Conservation (phyloP, 2,113 vertebrate species). For the Marmota monax region DNA sequence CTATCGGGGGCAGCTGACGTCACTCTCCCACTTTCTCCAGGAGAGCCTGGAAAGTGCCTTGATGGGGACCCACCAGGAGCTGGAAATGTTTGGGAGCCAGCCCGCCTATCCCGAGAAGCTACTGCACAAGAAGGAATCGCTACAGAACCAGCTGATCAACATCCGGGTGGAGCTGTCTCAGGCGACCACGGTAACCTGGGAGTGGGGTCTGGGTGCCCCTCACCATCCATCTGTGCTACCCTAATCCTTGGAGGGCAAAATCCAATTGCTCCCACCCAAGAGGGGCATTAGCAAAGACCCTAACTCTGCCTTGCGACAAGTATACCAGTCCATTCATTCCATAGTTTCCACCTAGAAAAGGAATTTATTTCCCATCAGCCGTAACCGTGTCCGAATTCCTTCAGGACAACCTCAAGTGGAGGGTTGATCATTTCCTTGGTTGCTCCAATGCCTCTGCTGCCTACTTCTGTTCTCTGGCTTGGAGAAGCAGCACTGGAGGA, state of each 20-base stretch:
- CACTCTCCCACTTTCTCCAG: conserved; percentile 81
- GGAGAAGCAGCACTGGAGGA: not conserved
- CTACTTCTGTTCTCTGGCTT: not conserved
- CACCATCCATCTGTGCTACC: not conserved
- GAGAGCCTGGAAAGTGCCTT: conserved; percentile 96
- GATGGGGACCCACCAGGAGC: conserved; percentile 96
- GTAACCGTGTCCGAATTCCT: accelerated
- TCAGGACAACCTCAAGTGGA: accelerated
- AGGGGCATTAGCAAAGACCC: not conserved
- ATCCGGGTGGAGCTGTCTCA: conserved; percentile 97
- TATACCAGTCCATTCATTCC: accelerated
- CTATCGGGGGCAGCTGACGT: accelerated
- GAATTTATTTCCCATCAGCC: not conserved
- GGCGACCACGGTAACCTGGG: conserved; percentile 92
- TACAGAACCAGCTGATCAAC: conserved; percentile 97
- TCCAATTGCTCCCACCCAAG: not conserved
- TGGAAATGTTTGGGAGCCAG: conserved; percentile 95
- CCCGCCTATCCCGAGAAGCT: conserved; percentile 93
- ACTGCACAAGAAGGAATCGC: conserved; percentile 94
- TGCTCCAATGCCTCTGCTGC: not conserved
- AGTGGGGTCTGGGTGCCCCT: accelerated
- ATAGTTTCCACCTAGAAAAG: accelerated
- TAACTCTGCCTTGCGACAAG: not conserved
- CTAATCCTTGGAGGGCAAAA: not conserved
- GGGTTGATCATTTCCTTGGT: not conserved